These are phyloP conservation scores for Drosophila persimilis DNA, from an alignment of 1,140 invertebrate species.

Conservation along the genomic window DNA sequence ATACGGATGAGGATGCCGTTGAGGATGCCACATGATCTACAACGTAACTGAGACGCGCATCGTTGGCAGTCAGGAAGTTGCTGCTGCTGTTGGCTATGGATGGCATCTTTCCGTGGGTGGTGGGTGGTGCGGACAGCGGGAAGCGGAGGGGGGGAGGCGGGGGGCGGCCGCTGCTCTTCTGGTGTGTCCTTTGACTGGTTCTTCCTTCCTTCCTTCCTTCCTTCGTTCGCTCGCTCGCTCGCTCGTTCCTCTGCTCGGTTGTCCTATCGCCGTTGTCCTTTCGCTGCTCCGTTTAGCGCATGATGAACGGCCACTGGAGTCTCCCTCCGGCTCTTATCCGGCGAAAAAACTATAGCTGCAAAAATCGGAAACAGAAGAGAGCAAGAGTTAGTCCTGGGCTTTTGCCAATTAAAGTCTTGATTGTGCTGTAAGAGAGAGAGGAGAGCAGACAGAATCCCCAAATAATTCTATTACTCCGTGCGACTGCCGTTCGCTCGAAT, in stretches of 20 bases:
- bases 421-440: constrained; percentile 47
- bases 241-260: constrained; percentile 19
- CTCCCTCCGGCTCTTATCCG: background rate
- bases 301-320: constrained; percentile 38
- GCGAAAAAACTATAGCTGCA: constrained; percentile 13
- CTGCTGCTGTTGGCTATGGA: constrained; percentile 70
- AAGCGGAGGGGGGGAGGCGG: too few relatives aligned
- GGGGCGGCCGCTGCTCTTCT: constrained; percentile 3
- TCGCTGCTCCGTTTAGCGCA: constrained; percentile 37
- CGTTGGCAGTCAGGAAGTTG: constrained; percentile 64
- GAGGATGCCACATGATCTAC: constrained; percentile 72
- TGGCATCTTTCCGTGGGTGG: constrained; percentile 58
- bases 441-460: too few relatives aligned
- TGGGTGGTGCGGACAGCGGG: background rate
- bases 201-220: too few relatives aligned
- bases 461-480: too few relatives aligned
- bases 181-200: constrained; percentile 44
- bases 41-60: constrained; percentile 74
- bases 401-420: constrained; percentile 72
- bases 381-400: constrained; percentile 40
- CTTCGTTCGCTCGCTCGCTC: too few relatives aligned
- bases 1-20: constrained; percentile 20
- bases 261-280: constrained; percentile 27
- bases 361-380: constrained; percentile 25
- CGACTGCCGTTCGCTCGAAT: background rate